Conservation (phyloP, 2,888 invertebrate genomes). For the Polyommatus iphigenia region DNA sequence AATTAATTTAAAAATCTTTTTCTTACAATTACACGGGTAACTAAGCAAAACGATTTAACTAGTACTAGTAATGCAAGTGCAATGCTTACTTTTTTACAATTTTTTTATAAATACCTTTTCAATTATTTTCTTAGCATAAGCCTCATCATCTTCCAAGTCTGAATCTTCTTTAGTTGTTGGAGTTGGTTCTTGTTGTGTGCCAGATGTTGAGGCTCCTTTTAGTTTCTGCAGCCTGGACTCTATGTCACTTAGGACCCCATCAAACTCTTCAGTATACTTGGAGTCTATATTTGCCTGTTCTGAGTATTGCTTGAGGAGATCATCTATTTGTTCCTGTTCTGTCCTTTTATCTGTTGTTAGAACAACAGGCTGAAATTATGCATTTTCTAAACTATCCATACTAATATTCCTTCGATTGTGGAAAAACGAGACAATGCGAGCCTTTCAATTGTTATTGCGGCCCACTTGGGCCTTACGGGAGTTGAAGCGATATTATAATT, state of each 20-base stretch:
- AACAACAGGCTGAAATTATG: slow-evolving; percentile 58
- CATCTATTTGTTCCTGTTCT: slow-evolving; percentile 86
- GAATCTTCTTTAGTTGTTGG: slow-evolving; percentile 33
- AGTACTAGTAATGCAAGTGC: not conserved
- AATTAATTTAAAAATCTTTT: not conserved
- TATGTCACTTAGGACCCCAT: slow-evolving; percentile 61
- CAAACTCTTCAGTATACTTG: slow-evolving; percentile 63
- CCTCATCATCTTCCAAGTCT: slow-evolving; percentile 64
- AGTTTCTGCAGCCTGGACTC: slow-evolving; percentile 60
- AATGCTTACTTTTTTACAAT: not conserved
- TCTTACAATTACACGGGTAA: not conserved
- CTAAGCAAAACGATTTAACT: too few relatives aligned
- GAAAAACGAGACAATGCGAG: too few relatives aligned
- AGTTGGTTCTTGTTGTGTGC: slow-evolving; percentile 33
- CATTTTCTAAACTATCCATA: slow-evolving; percentile 9
- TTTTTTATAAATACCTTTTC: slow-evolving; percentile 58
- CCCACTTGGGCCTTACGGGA: too few relatives aligned
- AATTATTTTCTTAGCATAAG: slow-evolving; percentile 58
- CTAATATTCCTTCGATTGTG: too few relatives aligned
- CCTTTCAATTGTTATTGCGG: too few relatives aligned
- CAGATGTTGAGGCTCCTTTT: slow-evolving; percentile 44
- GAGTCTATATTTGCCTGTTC: slow-evolving; percentile 74
- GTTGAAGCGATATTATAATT: too few relatives aligned
- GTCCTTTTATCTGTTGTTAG: slow-evolving; percentile 80
- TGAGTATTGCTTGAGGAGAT: slow-evolving; percentile 82